Evolutionary conservation across 2,888 invertebrate species (phyloP).

Genomic region (Deilephila elpenor): DNA sequence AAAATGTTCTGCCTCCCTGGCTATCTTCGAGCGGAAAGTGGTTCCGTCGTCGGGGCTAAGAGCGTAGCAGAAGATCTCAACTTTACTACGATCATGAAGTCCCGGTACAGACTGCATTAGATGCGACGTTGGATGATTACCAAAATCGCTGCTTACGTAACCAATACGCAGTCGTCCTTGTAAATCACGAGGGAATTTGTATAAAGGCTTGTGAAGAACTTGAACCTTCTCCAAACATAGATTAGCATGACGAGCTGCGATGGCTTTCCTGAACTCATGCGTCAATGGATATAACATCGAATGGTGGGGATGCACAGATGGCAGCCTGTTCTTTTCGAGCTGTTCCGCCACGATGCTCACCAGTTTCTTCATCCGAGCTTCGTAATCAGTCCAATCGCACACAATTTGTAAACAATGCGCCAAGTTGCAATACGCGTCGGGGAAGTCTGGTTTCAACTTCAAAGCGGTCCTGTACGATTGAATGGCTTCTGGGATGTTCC

Average conservation of each 20-base stretch:
- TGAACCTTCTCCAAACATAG: constrained; percentile 98
- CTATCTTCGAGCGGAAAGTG: constrained; percentile 98
- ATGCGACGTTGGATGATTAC: constrained; percentile 99
- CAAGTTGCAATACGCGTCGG: constrained; percentile 99
- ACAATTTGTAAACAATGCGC: constrained; percentile 99
- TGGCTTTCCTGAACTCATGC: constrained; percentile 97
- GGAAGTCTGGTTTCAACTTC: constrained; percentile 99
- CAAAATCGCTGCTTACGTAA: constrained; percentile 99
- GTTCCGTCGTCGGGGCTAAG: constrained; percentile 98
- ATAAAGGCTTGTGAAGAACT: constrained; percentile 95
- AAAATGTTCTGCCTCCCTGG: constrained; percentile 98
- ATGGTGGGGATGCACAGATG: constrained; percentile 99
- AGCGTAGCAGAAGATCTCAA: constrained; percentile 97
- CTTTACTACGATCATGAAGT: constrained; percentile 91
- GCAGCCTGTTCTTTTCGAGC: constrained; percentile 97
- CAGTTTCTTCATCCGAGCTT: constrained; percentile 97
- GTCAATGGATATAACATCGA: constrained; percentile 99
- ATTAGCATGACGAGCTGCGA: constrained; percentile 98
- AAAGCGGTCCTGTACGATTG: constrained; percentile 98
- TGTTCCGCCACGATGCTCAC: constrained; percentile 99
- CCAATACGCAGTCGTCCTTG: constrained; percentile 93
- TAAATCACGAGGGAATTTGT: constrained; percentile 90
- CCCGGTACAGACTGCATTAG: constrained; percentile 99
- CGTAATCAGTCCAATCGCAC: constrained; percentile 99
- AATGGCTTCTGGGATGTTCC: constrained; percentile 99